A percentile compares a stretch with the other conserved stretches of the same genome.
phyloP scores from a whole-genome alignment of 2,113 vertebrate species.

The Sebastes fasciatus region DNA sequence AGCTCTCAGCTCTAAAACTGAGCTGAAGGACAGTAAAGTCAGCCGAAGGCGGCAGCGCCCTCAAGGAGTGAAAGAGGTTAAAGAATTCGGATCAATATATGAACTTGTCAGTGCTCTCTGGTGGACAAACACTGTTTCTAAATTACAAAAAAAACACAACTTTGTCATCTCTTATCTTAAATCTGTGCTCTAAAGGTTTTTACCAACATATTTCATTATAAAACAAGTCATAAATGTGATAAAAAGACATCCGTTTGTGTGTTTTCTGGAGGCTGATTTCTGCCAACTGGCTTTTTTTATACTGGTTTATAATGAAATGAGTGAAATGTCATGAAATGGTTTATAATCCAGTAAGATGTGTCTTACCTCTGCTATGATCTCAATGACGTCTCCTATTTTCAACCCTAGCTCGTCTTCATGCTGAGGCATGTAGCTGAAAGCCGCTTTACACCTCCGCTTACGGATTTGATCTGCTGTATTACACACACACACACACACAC shows the following conservation, averaged over 20 bases:
- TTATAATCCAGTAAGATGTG: background rate
- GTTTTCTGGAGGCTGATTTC: background rate
- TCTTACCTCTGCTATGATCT: conserved; percentile 92
- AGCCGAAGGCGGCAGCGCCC: no score
- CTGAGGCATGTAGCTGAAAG: conserved; percentile 97
- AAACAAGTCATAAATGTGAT: background rate
- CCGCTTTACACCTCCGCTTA: conserved; percentile 94
- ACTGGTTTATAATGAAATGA: background rate
- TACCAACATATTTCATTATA: background rate
- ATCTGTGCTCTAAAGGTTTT: background rate
- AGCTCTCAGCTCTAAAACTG: no score
- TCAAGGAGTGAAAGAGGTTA: no score
- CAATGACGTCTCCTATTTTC: conserved; percentile 97
- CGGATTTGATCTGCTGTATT: conserved; percentile 90
- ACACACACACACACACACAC: conserved; percentile 41
- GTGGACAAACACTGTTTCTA: no score
- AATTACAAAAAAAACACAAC: background rate
- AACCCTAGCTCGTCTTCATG: conserved; percentile 97
- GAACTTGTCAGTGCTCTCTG: background rate
- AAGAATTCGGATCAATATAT: background rate
- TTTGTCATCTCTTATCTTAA: background rate
- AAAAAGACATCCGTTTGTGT: no score
- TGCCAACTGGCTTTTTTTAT: background rate
- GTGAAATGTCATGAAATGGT: no score
- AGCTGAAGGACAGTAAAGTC: no score